These are phyloP conservation scores for Rhagologus leucostigma DNA, from an alignment of 2,113 vertebrate genomes.

Conservation along the genomic window DNA sequence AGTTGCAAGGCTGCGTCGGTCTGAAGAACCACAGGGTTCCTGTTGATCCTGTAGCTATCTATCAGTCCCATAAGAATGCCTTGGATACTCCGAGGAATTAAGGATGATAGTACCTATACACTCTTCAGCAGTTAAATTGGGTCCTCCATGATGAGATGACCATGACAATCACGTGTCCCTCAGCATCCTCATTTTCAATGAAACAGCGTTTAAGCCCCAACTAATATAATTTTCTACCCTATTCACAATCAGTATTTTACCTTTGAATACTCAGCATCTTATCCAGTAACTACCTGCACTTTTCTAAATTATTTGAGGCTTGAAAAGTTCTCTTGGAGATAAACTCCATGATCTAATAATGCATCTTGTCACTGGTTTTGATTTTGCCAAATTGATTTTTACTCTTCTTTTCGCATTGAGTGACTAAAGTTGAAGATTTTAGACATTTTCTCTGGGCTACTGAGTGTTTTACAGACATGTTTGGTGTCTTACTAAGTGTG, in stretches of 20 bases:
- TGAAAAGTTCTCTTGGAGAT: not conserved
- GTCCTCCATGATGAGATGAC: fast-evolving
- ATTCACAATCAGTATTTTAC: not conserved
- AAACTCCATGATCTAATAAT: not conserved
- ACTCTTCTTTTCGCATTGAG: not conserved
- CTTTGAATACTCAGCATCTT: not conserved
- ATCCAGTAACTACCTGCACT: not conserved
- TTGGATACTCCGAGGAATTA: not conserved
- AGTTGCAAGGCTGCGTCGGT: not conserved
- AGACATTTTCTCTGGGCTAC: not conserved
- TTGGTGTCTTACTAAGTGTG: not conserved
- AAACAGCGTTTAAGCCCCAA: not conserved
- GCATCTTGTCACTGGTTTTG: not conserved
- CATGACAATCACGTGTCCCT: not conserved
- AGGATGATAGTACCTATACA: not conserved
- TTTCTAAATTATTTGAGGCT: not conserved
- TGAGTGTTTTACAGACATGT: not conserved
- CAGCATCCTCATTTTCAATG: not conserved
- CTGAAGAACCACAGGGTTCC: not conserved
- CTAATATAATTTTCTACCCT: not conserved
- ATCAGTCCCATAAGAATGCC: not conserved
- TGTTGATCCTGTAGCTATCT: not conserved
- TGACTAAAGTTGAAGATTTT: not conserved
- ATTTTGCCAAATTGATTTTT: not conserved
- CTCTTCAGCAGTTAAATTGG: not conserved